Evolutionary conservation across 2,888 invertebrate genomes (phyloP), one percentile per base, ranked within the genome.

Genomic region (Tetanocera ferruginea): DNA sequence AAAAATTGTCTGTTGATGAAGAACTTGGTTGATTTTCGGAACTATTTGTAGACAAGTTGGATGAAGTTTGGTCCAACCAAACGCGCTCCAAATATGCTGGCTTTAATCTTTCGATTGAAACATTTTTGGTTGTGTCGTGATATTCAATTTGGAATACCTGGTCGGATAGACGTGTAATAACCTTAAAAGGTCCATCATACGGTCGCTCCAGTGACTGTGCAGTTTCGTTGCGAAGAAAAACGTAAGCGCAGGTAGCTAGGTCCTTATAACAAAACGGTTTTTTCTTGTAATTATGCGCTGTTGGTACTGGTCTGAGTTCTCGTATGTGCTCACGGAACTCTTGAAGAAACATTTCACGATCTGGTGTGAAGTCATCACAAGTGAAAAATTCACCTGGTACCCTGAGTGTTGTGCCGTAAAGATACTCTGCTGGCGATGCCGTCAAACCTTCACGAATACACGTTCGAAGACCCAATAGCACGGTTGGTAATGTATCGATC

Each of bases 241-340:
- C 76, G 23, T 76, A 71, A 5, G 43, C 60, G 23, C 66, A 73
- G 60, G 70, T 31, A 60, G 31, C 34, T 19, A 80, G 52, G 51
- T 78, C 52, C 49, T 80, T 80, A 11, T 69, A 64, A 19, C 55
- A 37, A 69, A 81, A 81, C 51, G 78, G 76, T 75, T 78, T 78
- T n/a, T 55, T 71, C 25, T 74, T 78, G 43, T 71, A 77, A 17
- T 79, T 76, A 69, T 79, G 79, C 43, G 70, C 60, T n/a, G 76
- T 31, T 25, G 79, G 79, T 43, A 69, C 52, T 11, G 72, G 76
- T n/a, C 72, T 76, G 2, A 80, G 69, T 23, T 79, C 67, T 17
- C 49, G 14, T 19, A 77, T 37, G 37, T 73, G 55, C n/a, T 25
- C 52, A 5, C 55, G 34, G 49, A 79, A 79, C 55, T 76, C 64